These are phyloP conservation scores for Blastobasis lacticolella DNA, from an alignment of 2,888 invertebrate species.

Conservation along the genomic window DNA sequence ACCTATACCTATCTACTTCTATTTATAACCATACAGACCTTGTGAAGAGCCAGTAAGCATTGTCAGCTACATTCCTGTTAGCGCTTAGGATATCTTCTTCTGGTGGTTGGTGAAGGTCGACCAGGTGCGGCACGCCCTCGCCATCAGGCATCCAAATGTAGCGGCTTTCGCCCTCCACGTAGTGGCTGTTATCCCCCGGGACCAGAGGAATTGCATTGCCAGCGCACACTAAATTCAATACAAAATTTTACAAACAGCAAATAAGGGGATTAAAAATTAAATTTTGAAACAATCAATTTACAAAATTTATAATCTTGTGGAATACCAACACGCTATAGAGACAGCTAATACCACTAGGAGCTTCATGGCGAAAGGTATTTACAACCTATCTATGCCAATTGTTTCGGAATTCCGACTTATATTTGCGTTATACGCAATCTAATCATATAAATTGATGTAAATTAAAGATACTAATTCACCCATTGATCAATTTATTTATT, in stretches of 20 bases:
- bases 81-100: constrained; percentile 21
- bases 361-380: constrained; percentile 19
- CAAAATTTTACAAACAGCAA: not conserved
- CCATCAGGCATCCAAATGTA: constrained; percentile 63
- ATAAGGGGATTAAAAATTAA: not conserved
- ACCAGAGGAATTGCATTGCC: constrained; percentile 30
- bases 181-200: constrained; percentile 59
- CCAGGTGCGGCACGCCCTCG: constrained; percentile 41
- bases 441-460: not conserved
- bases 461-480: too few species aligned
- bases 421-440: not conserved
- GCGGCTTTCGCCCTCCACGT: constrained; percentile 54
- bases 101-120: constrained; percentile 41
- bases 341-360: constrained; percentile 22
- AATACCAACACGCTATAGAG: constrained; percentile 26
- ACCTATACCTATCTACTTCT: too few species aligned
- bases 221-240: constrained; percentile 33
- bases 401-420: not conserved
- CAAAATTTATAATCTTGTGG: not conserved
- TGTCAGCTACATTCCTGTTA: constrained; percentile 41
- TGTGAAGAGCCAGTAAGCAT: constrained; percentile 48
- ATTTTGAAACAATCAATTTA: too few species aligned
- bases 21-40: constrained; percentile 22
- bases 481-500: too few species aligned
- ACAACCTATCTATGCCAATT: not conserved